Evolutionary conservation across 2,888 invertebrate genomes (phyloP).

Genomic region (Eupithecia vulgata): DNA sequence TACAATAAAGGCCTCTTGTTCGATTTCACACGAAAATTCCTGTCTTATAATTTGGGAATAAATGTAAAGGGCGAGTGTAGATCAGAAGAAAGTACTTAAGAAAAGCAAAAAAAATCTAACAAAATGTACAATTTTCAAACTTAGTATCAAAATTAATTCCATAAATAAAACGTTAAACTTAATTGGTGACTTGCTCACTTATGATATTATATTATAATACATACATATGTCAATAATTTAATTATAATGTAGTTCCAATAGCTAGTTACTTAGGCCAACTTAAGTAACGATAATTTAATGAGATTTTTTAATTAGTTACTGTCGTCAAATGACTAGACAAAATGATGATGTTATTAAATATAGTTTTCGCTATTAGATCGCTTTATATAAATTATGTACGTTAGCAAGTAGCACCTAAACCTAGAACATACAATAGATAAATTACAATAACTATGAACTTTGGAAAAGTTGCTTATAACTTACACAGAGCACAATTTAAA

Average conservation of each 20-base stretch:
- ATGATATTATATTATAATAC: slow-evolving; percentile 37
- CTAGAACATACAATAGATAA: slow-evolving; percentile 46
- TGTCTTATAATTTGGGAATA: slow-evolving; percentile 17
- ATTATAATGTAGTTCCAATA: slow-evolving; percentile 19
- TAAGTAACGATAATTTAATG: slow-evolving; percentile 39
- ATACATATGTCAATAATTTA: slow-evolving; percentile 34
- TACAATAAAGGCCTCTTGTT: slow-evolving; percentile 44
- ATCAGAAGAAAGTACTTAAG: background rate
- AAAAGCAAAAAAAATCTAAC: slow-evolving; percentile 15
- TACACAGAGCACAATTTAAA: slow-evolving; percentile 17
- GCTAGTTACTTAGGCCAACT: slow-evolving; percentile 35
- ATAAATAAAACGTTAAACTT: slow-evolving; percentile 22
- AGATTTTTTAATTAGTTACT: slow-evolving; percentile 35
- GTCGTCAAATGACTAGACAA: slow-evolving; percentile 44
- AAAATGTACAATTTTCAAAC: slow-evolving; percentile 10
- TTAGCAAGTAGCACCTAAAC: slow-evolving; percentile 48
- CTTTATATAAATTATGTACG: slow-evolving; percentile 25
- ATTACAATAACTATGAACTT: slow-evolving; percentile 8
- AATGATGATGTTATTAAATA: slow-evolving; percentile 41
- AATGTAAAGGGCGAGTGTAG: background rate
- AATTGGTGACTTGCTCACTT: slow-evolving; percentile 35
- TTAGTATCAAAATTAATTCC: slow-evolving; percentile 8
- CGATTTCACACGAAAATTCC: slow-evolving; percentile 36
- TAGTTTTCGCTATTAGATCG: slow-evolving; percentile 39
- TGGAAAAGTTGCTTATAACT: slow-evolving; percentile 6